Conservation (phyloP, 1,140 invertebrate species). For the Drosophila albomicans region DNA sequence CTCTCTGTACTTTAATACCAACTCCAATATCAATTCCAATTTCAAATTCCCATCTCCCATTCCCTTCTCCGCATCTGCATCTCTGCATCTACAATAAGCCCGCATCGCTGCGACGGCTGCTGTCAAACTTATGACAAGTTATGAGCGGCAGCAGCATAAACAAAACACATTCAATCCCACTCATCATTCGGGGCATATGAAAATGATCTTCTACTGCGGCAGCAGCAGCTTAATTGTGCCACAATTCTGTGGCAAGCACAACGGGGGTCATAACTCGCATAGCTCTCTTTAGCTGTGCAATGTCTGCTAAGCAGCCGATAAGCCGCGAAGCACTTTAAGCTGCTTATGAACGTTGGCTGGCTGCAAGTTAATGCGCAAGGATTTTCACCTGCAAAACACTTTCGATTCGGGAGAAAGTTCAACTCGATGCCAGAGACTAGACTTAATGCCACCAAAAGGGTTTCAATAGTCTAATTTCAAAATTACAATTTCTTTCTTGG, state of each 20-base stretch:
- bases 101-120: slow-evolving; percentile 54
- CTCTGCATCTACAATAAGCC: slow-evolving; percentile 54
- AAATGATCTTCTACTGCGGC: slow-evolving; percentile 38
- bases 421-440: background rate
- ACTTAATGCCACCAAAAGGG: background rate
- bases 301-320: slow-evolving; percentile 67
- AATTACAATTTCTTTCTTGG: background rate
- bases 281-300: slow-evolving; percentile 26
- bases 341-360: slow-evolving; percentile 54
- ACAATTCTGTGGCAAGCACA: slow-evolving; percentile 33
- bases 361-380: slow-evolving; percentile 42
- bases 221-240: slow-evolving; percentile 41
- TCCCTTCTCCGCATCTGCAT: slow-evolving; percentile 24
- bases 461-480: background rate
- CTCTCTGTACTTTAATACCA: background rate
- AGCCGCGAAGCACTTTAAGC: slow-evolving; percentile 66
- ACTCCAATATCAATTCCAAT: slow-evolving; percentile 16
- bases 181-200: slow-evolving; percentile 54
- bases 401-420: slow-evolving; percentile 13
- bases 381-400: slow-evolving; percentile 21
- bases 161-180: slow-evolving; percentile 54
- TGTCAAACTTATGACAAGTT: slow-evolving; percentile 83
- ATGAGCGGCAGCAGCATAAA: slow-evolving; percentile 77
- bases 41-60: background rate
- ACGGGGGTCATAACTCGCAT: slow-evolving; percentile 16